Conservation (phyloP, 53 echinoderm and acorn worm species). For the Actinopyga echinites region DNA sequence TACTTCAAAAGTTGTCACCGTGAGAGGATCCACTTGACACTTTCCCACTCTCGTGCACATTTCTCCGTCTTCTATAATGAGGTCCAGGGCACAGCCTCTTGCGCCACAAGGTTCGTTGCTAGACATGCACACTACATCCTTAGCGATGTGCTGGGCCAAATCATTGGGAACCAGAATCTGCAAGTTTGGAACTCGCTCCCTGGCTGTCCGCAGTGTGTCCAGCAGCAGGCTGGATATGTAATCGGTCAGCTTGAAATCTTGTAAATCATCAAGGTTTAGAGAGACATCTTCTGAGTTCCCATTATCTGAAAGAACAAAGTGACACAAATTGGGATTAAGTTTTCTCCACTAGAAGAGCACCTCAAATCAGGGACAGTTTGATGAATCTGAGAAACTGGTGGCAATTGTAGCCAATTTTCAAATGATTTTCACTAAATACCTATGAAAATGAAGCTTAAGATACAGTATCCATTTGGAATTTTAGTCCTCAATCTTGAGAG, state of each 20-base stretch:
- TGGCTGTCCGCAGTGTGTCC: slow-evolving; percentile 64
- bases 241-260: slow-evolving; percentile 71
- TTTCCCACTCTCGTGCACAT: slow-evolving; percentile 73
- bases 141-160: slow-evolving; percentile 70
- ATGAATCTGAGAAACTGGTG: no score
- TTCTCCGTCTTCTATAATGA: slow-evolving; percentile 82
- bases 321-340: no score
- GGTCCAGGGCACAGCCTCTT: slow-evolving; percentile 76
- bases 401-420: no score
- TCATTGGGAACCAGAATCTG: slow-evolving; percentile 72
- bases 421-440: no score
- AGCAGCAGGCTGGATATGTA: slow-evolving; percentile 68
- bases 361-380: no score
- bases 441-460: no score
- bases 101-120: slow-evolving; percentile 91
- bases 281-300: neutral
- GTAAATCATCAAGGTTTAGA: slow-evolving; percentile 47
- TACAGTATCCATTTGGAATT: no score
- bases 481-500: no score
- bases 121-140: slow-evolving; percentile 81
- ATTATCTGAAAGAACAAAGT: slow-evolving; percentile 17
- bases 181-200: slow-evolving; percentile 48
- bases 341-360: no score
- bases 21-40: slow-evolving; percentile 76
- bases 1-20: slow-evolving; percentile 95